These are phyloP conservation scores for Lepidurus apus DNA, from an alignment of 1,140 invertebrate genomes.

Conservation along the genomic window DNA sequence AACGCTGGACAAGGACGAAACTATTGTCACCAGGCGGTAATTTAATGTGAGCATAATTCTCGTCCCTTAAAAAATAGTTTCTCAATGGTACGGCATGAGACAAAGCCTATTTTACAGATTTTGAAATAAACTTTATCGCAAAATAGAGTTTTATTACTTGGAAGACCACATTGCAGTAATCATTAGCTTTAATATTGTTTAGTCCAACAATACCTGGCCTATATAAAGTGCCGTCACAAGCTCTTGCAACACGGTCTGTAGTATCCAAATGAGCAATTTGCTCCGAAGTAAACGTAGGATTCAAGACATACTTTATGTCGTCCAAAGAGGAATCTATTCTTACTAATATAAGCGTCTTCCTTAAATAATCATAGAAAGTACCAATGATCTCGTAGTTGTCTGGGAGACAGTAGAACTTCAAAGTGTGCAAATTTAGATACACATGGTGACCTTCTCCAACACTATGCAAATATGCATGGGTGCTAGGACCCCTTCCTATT, in stretches of 20 bases:
- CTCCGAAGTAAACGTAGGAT: constrained; percentile 85
- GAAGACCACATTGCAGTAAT: constrained; percentile 98
- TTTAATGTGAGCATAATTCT: constrained; percentile 83
- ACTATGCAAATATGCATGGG: constrained; percentile 98
- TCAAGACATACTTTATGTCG: constrained; percentile 98
- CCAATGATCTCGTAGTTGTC: constrained; percentile 99
- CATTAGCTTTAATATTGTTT: constrained; percentile 99
- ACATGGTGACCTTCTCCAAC: constrained; percentile 97
- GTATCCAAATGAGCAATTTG: constrained; percentile 76
- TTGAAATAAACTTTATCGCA: neutral
- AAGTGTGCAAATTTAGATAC: constrained; percentile 91
- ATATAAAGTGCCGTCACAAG: constrained; percentile 95
- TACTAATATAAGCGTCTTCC: neutral
- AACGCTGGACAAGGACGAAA: constrained; percentile 88
- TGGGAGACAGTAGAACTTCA: constrained; percentile 98
- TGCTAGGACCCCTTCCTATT: constrained; percentile 90
- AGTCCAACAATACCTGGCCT: constrained; percentile 93
- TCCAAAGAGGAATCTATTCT: constrained; percentile 87
- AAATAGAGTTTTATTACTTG: constrained; percentile 61
- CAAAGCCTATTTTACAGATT: constrained; percentile 62
- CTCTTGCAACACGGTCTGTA: constrained; percentile 80
- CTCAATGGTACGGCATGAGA: constrained; percentile 90
- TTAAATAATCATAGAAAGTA: constrained; percentile 45
- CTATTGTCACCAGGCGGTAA: constrained; percentile 86
- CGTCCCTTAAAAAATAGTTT: constrained; percentile 90